Evolutionary conservation across 2,113 vertebrate genomes (phyloP).

Genomic region (Equus quagga): DNA sequence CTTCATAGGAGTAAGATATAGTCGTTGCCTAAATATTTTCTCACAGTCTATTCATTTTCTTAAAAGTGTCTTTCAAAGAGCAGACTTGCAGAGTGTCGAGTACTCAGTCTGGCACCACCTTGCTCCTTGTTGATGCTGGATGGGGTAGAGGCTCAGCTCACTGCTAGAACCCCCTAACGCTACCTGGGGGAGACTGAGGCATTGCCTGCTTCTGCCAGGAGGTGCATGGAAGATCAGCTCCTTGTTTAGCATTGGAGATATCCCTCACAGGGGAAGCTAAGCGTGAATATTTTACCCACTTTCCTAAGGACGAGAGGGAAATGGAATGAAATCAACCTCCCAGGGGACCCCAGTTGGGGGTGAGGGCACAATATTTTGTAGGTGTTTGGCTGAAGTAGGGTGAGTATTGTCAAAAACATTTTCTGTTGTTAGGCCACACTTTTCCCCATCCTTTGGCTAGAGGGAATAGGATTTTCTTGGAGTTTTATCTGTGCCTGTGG

Average conservation of each 20-base stretch:
- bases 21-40: neutral
- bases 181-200: neutral
- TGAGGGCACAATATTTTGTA: neutral
- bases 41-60: neutral
- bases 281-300: neutral
- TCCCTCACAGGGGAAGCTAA: neutral
- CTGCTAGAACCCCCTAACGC: neutral
- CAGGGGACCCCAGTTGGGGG: neutral
- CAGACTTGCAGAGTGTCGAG: neutral
- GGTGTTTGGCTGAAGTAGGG: neutral
- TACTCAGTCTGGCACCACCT: neutral
- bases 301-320: neutral
- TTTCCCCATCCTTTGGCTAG: neutral
- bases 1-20: neutral
- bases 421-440: neutral
- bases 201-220: neutral
- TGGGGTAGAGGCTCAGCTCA: neutral
- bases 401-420: neutral
- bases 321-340: neutral
- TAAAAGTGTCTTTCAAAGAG: neutral
- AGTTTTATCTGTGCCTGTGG: neutral
- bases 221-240: neutral
- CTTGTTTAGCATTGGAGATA: neutral
- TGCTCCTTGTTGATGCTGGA: neutral
- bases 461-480: neutral